Conservation (phyloP, 2,888 invertebrate species). For the Orchestes rusci region DNA sequence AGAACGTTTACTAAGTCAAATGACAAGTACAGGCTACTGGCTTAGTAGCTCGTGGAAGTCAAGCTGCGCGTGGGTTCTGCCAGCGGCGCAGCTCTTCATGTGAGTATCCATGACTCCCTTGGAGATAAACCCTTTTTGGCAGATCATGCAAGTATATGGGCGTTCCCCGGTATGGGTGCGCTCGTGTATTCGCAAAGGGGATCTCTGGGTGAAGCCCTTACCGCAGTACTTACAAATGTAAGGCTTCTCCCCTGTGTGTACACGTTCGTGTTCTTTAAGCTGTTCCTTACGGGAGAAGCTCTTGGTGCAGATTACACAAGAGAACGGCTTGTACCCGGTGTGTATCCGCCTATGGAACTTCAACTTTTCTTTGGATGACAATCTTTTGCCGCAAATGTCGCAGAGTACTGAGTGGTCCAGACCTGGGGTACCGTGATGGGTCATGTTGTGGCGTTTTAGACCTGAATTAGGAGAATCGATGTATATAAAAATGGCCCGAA, state of each 20-base stretch:
- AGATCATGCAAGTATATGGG: constrained; percentile 51
- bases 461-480: no score
- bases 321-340: constrained; percentile 47
- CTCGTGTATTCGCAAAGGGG: constrained; percentile 54
- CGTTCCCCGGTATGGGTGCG: constrained; percentile 54
- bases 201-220: constrained; percentile 54
- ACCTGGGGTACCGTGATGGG: constrained; percentile 44
- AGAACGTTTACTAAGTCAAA: no score
- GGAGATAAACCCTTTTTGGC: constrained; percentile 49
- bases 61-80: no score
- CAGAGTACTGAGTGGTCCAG: constrained; percentile 44
- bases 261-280: constrained; percentile 51
- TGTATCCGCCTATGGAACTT: constrained; percentile 50
- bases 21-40: no score
- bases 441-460: constrained; percentile 37
- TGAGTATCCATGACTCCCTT: constrained; percentile 38
- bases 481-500: no score
- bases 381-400: constrained; percentile 51
- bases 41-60: no score
- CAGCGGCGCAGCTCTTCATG: constrained; percentile 33
- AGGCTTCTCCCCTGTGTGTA: constrained; percentile 56
- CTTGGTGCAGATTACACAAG: constrained; percentile 42
- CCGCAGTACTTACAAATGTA: constrained; percentile 55
- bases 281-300: constrained; percentile 55
- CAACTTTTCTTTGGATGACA: constrained; percentile 47